Conservation (phyloP, 2,888 invertebrate genomes). For the Mesopsocus fuscifrons region DNA sequence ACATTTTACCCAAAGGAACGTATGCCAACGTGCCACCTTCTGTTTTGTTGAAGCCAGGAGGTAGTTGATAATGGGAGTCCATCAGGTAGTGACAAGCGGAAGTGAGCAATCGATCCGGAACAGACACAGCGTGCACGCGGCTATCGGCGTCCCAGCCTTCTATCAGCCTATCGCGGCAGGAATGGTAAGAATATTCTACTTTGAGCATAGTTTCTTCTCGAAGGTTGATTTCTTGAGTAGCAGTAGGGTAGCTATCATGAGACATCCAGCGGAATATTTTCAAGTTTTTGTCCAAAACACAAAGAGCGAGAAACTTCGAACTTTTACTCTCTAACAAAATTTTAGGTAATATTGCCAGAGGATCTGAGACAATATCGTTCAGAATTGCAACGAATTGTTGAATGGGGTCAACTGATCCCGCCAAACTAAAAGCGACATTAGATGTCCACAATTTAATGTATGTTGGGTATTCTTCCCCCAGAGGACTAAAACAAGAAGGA, state of each 20-base stretch:
- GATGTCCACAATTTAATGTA: constrained; percentile 36
- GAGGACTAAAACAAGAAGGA: constrained; percentile 35
- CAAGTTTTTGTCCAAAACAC: constrained; percentile 40
- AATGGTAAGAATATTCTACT: constrained; percentile 1
- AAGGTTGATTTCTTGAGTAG: constrained; percentile 12
- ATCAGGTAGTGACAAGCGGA: neutral
- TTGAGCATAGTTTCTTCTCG: neutral
- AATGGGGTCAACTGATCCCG: constrained; percentile 16
- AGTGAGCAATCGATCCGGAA: neutral
- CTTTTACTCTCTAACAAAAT: constrained; percentile 32
- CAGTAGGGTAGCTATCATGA: neutral
- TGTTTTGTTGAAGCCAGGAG: neutral
- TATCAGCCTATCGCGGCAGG: neutral
- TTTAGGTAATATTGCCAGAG: constrained; percentile 33
- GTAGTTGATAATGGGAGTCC: neutral
- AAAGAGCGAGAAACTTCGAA: constrained; percentile 33
- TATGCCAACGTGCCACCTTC: neutral
- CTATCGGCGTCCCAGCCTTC: neutral
- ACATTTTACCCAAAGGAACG: no score
- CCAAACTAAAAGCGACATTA: constrained; percentile 27
- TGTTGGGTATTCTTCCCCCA: constrained; percentile 28
- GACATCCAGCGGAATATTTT: constrained; percentile 25
- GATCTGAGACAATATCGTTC: constrained; percentile 30
- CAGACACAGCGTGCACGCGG: neutral
- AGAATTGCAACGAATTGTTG: constrained; percentile 35